These are phyloP conservation scores for Temnothorax ravouxi DNA, from an alignment of 2,888 invertebrate genomes.

Conservation along the genomic window DNA sequence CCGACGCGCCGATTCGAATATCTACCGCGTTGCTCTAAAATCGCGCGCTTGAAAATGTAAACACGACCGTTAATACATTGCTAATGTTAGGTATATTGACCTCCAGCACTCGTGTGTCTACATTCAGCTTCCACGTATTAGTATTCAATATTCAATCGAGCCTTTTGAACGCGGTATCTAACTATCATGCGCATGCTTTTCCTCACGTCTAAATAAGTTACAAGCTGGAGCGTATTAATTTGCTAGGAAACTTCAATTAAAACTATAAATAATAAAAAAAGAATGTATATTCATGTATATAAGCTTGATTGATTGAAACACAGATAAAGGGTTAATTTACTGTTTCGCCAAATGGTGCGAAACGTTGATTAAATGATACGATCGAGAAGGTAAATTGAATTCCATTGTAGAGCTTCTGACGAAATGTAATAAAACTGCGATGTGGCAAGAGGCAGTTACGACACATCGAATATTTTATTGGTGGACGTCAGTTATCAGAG, in stretches of 20 bases:
- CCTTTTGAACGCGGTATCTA: constrained; percentile 3
- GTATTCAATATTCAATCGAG: constrained; percentile 21
- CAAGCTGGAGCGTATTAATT: not conserved
- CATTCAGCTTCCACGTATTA: constrained; percentile 6
- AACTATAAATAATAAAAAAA: not conserved
- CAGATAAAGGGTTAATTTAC: not conserved
- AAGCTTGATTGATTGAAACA: not conserved
- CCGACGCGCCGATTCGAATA: constrained; percentile 25
- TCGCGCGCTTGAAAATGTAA: constrained; percentile 12
- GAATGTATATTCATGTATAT: not conserved
- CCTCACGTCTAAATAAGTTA: not conserved
- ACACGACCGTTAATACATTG: not conserved
- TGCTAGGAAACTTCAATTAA: constrained; percentile 21
- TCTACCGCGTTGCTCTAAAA: constrained; percentile 11
- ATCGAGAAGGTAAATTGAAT: constrained; percentile 31
- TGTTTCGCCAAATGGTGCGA: constrained; percentile 2
- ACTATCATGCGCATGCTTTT: not conserved
- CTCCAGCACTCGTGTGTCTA: constrained; percentile 4
- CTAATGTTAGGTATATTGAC: constrained; percentile 20
- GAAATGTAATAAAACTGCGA: not conserved
- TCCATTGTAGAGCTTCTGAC: constrained; percentile 5
- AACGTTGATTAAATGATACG: constrained; percentile 41
- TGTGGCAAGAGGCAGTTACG: not conserved
- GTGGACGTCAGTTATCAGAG: not conserved
- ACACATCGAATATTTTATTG: constrained; percentile 14